These are phyloP conservation scores for Okamejei kenojei DNA, from an alignment of 2,797 vertebrate genomes.

Conservation along the genomic window DNA sequence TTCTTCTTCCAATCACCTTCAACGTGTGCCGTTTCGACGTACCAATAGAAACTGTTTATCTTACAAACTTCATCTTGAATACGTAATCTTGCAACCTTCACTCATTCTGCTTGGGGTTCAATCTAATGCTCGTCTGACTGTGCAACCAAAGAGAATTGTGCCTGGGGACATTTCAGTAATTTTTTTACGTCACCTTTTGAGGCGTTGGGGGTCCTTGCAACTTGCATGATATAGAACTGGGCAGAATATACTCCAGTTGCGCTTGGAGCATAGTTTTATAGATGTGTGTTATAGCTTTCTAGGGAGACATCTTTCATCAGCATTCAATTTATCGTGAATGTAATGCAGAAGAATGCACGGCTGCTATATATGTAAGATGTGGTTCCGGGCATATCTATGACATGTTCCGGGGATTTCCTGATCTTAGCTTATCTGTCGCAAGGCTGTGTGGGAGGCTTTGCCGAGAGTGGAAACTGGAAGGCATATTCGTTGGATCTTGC, in stretches of 20 bases:
- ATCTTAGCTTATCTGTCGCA: background rate
- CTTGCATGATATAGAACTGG: no score
- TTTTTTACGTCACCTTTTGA: no score
- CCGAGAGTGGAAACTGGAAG: background rate
- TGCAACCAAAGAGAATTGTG: no score
- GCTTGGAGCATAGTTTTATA: background rate
- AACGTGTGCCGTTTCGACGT: background rate
- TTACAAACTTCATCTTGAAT: no score
- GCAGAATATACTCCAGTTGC: no score
- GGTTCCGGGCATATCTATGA: background rate
- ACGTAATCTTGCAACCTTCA: no score
- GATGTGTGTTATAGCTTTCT: background rate
- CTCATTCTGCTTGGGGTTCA: no score
- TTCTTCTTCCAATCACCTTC: background rate
- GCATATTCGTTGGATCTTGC: background rate
- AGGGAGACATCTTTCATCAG: background rate
- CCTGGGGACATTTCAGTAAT: no score
- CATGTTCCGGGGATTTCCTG: background rate
- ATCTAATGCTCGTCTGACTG: no score
- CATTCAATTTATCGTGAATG: background rate
- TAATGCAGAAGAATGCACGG: background rate
- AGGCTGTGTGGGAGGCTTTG: background rate
- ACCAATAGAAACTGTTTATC: no score
- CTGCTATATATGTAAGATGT: background rate
- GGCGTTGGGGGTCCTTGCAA: no score